Percentiles rank a stretch among this genome's conserved stretches.
Evolutionary conservation across 2,113 vertebrate species (phyloP).

Genomic region (Phyllostomus discolor): DNA sequence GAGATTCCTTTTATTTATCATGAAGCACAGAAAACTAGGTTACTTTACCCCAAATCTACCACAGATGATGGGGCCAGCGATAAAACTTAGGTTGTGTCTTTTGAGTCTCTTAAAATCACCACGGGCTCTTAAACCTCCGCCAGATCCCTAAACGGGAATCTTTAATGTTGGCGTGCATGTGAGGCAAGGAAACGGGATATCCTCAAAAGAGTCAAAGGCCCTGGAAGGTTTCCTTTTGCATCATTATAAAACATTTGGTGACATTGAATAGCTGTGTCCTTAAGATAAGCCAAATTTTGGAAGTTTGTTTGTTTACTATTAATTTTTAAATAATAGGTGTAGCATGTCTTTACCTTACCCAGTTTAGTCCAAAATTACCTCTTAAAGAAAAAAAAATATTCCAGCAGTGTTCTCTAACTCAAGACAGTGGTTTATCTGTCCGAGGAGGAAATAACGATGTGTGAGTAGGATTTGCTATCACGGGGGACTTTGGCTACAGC

Average conservation of each 20-base stretch:
- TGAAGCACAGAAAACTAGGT: neutral
- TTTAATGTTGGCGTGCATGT: neutral
- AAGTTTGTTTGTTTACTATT: neutral
- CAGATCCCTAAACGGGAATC: neutral
- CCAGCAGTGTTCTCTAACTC: neutral
- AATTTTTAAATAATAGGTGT: neutral
- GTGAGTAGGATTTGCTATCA: neutral
- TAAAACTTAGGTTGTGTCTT: neutral
- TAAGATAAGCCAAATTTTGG: neutral
- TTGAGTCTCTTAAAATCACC: neutral
- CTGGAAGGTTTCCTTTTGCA: neutral
- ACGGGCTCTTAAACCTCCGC: neutral
- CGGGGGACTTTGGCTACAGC: neutral
- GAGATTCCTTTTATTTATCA: neutral
- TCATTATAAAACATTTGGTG: neutral
- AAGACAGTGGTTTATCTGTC: neutral
- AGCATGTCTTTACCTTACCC: neutral
- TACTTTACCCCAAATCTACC: neutral
- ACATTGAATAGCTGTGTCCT: neutral
- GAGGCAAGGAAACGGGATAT: neutral
- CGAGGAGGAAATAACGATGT: neutral
- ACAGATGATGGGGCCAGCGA: neutral
- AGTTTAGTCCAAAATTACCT: neutral
- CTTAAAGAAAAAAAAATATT: neutral
- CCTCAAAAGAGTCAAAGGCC: neutral